Percentiles rank a stretch among this genome's conserved stretches.
Conservation (phyloP, 1,140 invertebrate genomes). For the Colletes latitarsis region DNA sequence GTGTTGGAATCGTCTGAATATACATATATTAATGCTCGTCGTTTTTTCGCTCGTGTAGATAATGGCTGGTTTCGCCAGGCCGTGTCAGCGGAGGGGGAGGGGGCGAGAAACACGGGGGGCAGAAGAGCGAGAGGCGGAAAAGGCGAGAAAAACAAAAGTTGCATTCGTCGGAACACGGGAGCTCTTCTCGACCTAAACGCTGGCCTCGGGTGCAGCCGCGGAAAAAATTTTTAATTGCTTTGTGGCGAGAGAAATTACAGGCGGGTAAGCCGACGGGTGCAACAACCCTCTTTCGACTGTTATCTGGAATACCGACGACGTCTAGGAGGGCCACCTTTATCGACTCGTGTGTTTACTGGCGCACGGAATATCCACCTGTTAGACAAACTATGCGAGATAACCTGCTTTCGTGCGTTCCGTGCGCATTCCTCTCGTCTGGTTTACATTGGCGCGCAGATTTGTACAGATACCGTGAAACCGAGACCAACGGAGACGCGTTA, state of each 20-base stretch:
- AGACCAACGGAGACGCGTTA: constrained; percentile 16
- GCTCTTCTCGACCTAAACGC: constrained; percentile 47
- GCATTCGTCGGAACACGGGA: constrained; percentile 59
- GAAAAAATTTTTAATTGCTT: constrained; percentile 66
- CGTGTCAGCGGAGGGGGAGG: constrained; percentile 3
- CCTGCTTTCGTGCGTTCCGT: constrained; percentile 12
- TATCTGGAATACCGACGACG: constrained; percentile 36
- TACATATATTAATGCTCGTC: constrained; percentile 66
- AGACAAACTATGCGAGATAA: constrained; percentile 38
- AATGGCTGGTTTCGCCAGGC: constrained; percentile 58
- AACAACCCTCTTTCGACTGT: constrained; percentile 33
- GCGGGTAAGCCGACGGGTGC: constrained; percentile 22
- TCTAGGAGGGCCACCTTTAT: constrained; percentile 28
- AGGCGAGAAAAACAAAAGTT: constrained; percentile 43
- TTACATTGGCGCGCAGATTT: constrained; percentile 28
- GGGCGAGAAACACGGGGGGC: constrained; percentile 34
- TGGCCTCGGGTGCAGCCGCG: constrained; percentile 15
- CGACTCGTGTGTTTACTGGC: constrained; percentile 26
- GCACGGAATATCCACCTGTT: constrained; percentile 48
- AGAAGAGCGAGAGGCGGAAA: background rate
- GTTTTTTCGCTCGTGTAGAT: constrained; percentile 59
- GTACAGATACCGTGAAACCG: constrained; percentile 8
- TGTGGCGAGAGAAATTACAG: constrained; percentile 58
- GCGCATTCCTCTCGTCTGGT: constrained; percentile 25
- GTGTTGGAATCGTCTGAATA: constrained; percentile 55